A percentile compares a stretch with the other conserved stretches of the same genome.
These are phyloP conservation scores for Cochlearius cochlearius DNA, from an alignment of 2,113 vertebrate genomes.

Conservation along the genomic window DNA sequence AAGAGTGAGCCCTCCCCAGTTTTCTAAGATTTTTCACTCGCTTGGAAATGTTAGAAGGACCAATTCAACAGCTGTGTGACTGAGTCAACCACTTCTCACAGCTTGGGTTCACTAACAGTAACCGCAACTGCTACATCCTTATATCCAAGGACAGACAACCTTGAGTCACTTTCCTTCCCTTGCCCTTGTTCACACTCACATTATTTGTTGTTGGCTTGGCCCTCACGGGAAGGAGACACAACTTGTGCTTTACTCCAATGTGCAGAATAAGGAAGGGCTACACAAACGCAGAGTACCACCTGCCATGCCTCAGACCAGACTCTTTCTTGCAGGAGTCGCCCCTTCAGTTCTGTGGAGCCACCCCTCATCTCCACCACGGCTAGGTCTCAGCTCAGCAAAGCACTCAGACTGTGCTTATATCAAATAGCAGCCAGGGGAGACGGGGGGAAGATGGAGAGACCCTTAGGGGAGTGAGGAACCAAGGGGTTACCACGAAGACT, in stretches of 20 bases:
- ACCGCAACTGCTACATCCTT: not conserved
- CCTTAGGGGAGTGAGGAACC: not conserved
- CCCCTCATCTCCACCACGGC: rapidly evolving
- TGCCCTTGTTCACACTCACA: not conserved
- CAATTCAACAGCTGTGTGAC: not conserved
- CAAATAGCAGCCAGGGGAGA: not conserved
- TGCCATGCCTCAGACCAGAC: not conserved
- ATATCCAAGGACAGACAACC: not conserved
- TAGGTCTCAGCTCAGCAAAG: not conserved
- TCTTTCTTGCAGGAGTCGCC: not conserved
- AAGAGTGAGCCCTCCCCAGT: rapidly evolving
- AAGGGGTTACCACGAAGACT: rapidly evolving
- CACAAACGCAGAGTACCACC: not conserved
- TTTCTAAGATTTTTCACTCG: not conserved
- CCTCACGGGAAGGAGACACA: not conserved
- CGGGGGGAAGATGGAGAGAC: not conserved
- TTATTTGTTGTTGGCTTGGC: not conserved
- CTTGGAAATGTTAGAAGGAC: not conserved
- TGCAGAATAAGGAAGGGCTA: not conserved
- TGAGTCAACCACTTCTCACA: not conserved
- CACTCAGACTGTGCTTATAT: rapidly evolving
- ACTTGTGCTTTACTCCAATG: not conserved
- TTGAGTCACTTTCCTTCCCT: not conserved
- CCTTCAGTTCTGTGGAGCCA: not conserved
- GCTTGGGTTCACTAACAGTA: not conserved